Percentiles rank a stretch among this genome's conserved stretches.
Conservation (phyloP, 2,888 invertebrate species). For the Anaspis maculata region DNA sequence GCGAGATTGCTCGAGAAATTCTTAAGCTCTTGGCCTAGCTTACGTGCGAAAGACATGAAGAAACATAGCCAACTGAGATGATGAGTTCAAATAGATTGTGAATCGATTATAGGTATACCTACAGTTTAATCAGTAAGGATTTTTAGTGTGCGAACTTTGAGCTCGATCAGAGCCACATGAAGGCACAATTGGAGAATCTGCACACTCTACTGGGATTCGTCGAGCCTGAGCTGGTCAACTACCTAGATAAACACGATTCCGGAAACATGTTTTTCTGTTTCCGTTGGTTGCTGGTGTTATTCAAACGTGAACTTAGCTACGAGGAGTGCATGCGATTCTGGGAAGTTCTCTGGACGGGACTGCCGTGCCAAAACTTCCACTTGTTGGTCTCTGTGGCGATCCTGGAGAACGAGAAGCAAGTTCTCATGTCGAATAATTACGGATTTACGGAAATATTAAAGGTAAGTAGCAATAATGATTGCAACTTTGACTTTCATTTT, state of each 20-base stretch:
- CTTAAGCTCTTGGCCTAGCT: too few species aligned
- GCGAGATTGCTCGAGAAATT: too few species aligned
- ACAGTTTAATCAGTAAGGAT: too few species aligned
- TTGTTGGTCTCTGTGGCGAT: conserved; percentile 89
- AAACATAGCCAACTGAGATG: too few species aligned
- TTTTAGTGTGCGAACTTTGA: conserved; percentile 68
- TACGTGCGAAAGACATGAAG: too few species aligned
- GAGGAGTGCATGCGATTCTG: conserved; percentile 83
- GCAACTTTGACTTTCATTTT: conserved; percentile 5
- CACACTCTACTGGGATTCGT: conserved; percentile 73
- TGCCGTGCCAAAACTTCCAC: conserved; percentile 93
- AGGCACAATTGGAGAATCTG: conserved; percentile 79
- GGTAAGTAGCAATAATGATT: too few species aligned
- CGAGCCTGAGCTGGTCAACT: conserved; percentile 77
- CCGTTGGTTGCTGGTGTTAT: conserved; percentile 80
- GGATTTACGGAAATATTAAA: conserved; percentile 95
- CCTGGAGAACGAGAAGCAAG: conserved; percentile 78
- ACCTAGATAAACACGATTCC: conserved; percentile 78
- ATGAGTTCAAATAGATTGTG: too few species aligned
- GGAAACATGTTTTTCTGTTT: conserved; percentile 99
- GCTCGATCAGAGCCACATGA: conserved; percentile 95
- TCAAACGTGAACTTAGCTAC: conserved; percentile 88
- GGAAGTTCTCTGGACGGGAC: conserved; percentile 94
- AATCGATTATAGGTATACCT: too few species aligned
- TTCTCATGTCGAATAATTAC: conserved; percentile 84